Base-by-base conservation (phyloP, 2,113 vertebrate genomes). In the Turdus rufiventris region DNA sequence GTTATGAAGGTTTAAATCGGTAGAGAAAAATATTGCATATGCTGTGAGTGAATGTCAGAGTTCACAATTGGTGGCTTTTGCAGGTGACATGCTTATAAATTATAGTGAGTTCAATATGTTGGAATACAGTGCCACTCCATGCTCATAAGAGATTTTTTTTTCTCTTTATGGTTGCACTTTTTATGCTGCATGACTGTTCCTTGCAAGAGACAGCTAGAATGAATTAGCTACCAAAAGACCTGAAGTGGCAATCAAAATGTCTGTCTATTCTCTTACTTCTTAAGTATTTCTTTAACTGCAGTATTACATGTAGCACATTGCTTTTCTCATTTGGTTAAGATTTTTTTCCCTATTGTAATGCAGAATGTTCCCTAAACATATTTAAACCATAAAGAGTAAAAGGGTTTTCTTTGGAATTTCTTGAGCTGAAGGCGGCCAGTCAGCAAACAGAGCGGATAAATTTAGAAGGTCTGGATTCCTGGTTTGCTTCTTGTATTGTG, bases 391-490 rank as follows among this genome's bases (percentile, higher is more conserved):
- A 81, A 38, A 62, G 34, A 43, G 17, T 50, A 26, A 81, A 88
- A 81, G 43, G 9, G 33, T 85, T 95, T 81, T 80, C 36, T 45
- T 40, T 70, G 84, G 81, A 95, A 93, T 40, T 91, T 18, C 20
- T 48, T 63, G 65, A 94, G 80, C 62, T 91, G 67, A 85, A 85
- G 77, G 72, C 81, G 67, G 25, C 62, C 80, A 89, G 67, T 85
- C 75, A 95, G 80, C 89, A 91, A 77, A 91, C 63, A 83, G 51
- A 63, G 21, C 43, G 91, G 91, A 94, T 58, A 65, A 34, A 68
- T 67, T 36, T 53, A 68, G 85, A 72, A 67, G 57, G 20, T 42
- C 57, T 93, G 53, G 48, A 58, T 82, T 56, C 29, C 60, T 34
- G 40, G 18, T 95, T 74, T 91, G 34, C 45, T 62, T 74, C n/a